Evolutionary conservation across 2,888 invertebrate species (phyloP).

Genomic region (Microdon myrmicae): DNA sequence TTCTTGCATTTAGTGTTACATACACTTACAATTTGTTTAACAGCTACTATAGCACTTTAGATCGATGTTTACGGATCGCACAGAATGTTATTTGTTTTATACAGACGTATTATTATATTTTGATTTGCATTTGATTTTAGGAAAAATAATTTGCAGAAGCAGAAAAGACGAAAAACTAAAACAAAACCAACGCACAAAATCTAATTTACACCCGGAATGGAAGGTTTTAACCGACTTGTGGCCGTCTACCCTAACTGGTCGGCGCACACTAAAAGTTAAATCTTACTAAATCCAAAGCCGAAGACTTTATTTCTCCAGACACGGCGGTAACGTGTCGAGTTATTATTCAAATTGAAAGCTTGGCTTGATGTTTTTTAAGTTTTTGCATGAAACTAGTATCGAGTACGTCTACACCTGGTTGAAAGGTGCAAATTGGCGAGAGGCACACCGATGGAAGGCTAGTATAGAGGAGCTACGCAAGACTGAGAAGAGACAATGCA

Average conservation of each 20-base stretch:
- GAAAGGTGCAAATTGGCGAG: too few species aligned
- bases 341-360: slow-evolving; percentile 59
- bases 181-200: slow-evolving; percentile 19
- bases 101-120: too few species aligned
- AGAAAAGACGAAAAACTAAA: neutral
- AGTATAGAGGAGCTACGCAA: too few species aligned
- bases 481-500: too few species aligned
- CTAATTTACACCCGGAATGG: slow-evolving; percentile 38
- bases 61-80: too few species aligned
- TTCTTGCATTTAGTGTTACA: slow-evolving; percentile 23
- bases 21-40: slow-evolving; percentile 5
- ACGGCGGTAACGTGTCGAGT: slow-evolving; percentile 6
- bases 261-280: slow-evolving; percentile 67
- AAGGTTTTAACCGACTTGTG: slow-evolving; percentile 59
- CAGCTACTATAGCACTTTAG: slow-evolving; percentile 32
- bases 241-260: slow-evolving; percentile 68
- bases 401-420: too few species aligned
- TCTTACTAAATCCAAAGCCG: slow-evolving; percentile 58
- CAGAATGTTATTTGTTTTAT: too few species aligned
- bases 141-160: slow-evolving; percentile 12
- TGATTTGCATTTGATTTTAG: neutral
- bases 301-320: slow-evolving; percentile 55
- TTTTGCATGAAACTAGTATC: too few species aligned
- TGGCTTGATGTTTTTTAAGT: too few species aligned
- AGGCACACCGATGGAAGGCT: too few species aligned